A percentile compares a stretch with the other conserved stretches of the same genome.
Evolutionary conservation across 2,888 invertebrate species (phyloP).

Genomic region (Microplitis manilae): DNA sequence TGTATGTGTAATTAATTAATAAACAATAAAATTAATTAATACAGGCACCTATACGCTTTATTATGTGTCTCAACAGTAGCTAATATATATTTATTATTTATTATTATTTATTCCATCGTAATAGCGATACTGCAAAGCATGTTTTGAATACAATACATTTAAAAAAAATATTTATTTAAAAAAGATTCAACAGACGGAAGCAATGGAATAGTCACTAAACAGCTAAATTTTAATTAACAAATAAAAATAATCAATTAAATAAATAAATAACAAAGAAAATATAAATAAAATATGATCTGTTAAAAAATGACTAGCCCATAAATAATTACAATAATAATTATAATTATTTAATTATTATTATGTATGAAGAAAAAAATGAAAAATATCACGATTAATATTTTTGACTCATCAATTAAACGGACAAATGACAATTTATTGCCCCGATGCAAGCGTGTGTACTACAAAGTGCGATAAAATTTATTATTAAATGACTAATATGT

Average conservation of each 20-base stretch:
- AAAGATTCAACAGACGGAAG: background rate
- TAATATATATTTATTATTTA: background rate
- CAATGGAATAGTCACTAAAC: background rate
- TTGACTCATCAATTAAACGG: background rate
- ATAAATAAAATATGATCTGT: constrained; percentile 1
- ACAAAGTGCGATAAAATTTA: constrained; percentile 6
- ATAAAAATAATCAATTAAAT: background rate
- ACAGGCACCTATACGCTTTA: background rate
- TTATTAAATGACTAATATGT: constrained; percentile 7
- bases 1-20: background rate
- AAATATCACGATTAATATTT: constrained; percentile 3
- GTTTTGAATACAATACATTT: background rate
- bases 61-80: background rate
- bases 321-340: background rate
- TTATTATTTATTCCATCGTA: background rate
- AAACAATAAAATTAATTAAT: background rate
- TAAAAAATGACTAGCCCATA: background rate
- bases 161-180: background rate
- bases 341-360: constrained; percentile 9
- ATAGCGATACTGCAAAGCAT: background rate
- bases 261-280: background rate
- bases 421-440: constrained; percentile 27
- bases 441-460: constrained; percentile 31
- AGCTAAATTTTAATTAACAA: background rate
- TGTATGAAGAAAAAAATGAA: background rate